A percentile compares a stretch with the other conserved stretches of the same genome.
phyloP scores from a whole-genome alignment of 2,113 vertebrate genomes.

The Hiodon tergisus region DNA sequence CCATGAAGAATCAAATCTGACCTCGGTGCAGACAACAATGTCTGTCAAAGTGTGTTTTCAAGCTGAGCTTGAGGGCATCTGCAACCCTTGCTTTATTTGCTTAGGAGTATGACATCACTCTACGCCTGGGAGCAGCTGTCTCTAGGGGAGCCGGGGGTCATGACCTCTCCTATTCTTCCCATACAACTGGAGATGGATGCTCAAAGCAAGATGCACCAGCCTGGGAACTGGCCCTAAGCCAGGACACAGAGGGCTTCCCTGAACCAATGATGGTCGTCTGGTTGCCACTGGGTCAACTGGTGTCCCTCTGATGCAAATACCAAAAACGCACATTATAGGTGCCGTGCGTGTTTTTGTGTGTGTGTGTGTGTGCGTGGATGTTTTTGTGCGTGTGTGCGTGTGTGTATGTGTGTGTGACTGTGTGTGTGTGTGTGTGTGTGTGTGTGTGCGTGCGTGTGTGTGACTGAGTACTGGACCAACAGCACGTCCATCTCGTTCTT shows the following conservation, averaged over 20 bases:
- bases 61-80: background rate
- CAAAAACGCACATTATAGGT: background rate
- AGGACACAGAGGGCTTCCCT: constrained; percentile 23
- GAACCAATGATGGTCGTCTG: constrained; percentile 8
- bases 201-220: constrained; percentile 39
- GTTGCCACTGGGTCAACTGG: constrained; percentile 9
- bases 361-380: too few relatives aligned
- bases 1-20: too few relatives aligned
- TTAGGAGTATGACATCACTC: constrained; percentile 53
- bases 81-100: constrained; percentile 24
- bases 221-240: constrained; percentile 61
- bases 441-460: too few relatives aligned
- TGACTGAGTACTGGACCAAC: too few relatives aligned
- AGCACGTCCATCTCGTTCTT: too few relatives aligned
- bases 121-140: constrained; percentile 45
- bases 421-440: background rate
- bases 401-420: too few relatives aligned
- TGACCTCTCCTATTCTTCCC: constrained; percentile 63
- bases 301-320: background rate
- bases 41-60: too few relatives aligned
- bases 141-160: constrained; percentile 42
- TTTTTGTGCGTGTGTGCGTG: too few relatives aligned
- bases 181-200: constrained; percentile 38
- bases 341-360: background rate
- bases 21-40: too few relatives aligned